Evolutionary conservation across 2,113 vertebrate genomes (phyloP), one percentile per base, ranked within the genome.

Genomic region (Glaucomys volans): DNA sequence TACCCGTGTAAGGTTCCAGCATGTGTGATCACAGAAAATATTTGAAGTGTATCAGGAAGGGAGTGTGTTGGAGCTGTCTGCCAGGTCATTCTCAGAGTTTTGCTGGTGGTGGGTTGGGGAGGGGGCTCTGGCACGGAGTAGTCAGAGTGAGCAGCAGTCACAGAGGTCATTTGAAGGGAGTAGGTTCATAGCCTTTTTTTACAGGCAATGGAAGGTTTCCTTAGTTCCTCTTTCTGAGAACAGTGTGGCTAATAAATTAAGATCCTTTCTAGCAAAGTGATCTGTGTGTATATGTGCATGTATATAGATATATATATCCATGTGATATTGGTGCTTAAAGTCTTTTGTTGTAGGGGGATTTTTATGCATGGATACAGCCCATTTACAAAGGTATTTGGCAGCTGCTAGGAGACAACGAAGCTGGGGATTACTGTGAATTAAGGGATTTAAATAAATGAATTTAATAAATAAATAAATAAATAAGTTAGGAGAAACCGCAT

Each of bases 121-220:
- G 96, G 75, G 83, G 62, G 81, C 71, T 89, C 22, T 93, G 82
- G 74, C 71, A n/a, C 90, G 79, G 87, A 81, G 74, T 40, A n/a
- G 85, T 83, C 59, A 0, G 74, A 75, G 87, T 97, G 87, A 95
- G 91, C 30, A n/a, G 90, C 76, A 96, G 96, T 97, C 97, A 98
- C 42, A 32, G 91, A 97, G 72, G 59, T 83, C 72, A 79, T 95
- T 97, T 97, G 92, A 94, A 96, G 90, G 80, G 90, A 94, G 32
- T 24, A 98, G 71, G 67, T 86, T 95, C 80, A 90, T 90, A 75
- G 93, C 75, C 92, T 95, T 91, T 84, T 42, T 83, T 96, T 94
- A 47, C 85, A 96, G 97, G 96, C 96, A 97, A 92, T 96, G 76
- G 83, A 96, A 80, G 85, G 40, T 22, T 98, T 96, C 96, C 97